A percentile compares a stretch with the other conserved stretches of the same genome.
Evolutionary conservation across 1,140 invertebrate genomes (phyloP).

Genomic region (Sipha flava): DNA sequence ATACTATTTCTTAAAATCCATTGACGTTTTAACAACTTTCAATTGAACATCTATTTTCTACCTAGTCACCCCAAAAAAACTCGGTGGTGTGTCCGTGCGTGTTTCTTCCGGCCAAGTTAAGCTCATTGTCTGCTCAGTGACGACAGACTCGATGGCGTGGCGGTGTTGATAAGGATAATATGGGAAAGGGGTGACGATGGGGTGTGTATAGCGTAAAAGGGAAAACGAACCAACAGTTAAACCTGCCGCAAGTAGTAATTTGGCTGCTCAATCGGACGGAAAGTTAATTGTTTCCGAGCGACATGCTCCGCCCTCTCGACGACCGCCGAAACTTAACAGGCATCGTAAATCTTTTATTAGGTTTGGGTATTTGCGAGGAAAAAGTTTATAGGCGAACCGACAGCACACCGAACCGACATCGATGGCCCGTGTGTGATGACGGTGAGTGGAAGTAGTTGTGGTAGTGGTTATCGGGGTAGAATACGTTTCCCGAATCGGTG

Average conservation of each 20-base stretch:
- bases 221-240: neutral
- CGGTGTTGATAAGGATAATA: neutral
- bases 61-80: neutral
- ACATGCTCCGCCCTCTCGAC: neutral
- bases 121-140: neutral
- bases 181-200: neutral
- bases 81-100: neutral
- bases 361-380: neutral
- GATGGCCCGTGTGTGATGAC: too few relatives aligned
- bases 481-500: neutral
- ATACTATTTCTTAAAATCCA: too few relatives aligned
- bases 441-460: too few relatives aligned
- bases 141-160: neutral
- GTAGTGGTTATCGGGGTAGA: too few relatives aligned
- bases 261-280: conserved; percentile 20
- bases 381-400: neutral
- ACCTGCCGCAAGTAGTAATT: conserved; percentile 23
- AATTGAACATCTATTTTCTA: neutral
- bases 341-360: conserved; percentile 29
- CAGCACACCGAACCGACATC: too few relatives aligned
- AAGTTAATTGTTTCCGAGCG: conserved; percentile 23
- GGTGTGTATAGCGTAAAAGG: too few relatives aligned
- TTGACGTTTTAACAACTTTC: neutral
- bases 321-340: conserved; percentile 11
- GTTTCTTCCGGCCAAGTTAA: neutral